phyloP scores from a whole-genome alignment of 2,113 vertebrate species.

The Neodon shergylaensis region DNA sequence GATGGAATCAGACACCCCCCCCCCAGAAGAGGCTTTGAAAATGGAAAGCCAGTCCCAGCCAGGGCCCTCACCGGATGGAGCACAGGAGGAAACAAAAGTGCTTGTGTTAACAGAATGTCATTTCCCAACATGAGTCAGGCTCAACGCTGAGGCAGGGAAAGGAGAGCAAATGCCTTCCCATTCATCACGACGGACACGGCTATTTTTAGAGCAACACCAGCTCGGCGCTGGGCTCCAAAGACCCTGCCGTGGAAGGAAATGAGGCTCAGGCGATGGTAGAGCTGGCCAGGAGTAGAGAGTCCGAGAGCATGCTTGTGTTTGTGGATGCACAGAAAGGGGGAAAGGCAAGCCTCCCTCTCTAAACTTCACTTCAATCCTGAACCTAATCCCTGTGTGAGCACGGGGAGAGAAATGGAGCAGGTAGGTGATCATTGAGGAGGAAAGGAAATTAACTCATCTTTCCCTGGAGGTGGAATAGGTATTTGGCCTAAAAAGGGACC shows the following conservation, averaged over 20 bases:
- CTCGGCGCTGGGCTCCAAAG: slow-evolving; percentile 47
- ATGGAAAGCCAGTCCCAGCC: slow-evolving; percentile 54
- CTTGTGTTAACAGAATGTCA: slow-evolving; percentile 83
- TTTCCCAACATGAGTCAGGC: slow-evolving; percentile 79
- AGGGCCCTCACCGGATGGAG: slow-evolving; percentile 65
- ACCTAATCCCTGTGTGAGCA: not conserved
- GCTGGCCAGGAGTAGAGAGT: not conserved
- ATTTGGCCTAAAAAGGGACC: not conserved
- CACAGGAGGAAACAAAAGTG: slow-evolving; percentile 76
- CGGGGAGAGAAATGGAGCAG: not conserved
- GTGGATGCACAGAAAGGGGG: not conserved
- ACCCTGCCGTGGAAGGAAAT: slow-evolving; percentile 61
- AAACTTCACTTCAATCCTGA: not conserved
- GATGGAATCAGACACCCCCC: no score
- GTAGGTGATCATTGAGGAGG: not conserved
- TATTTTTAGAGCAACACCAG: slow-evolving; percentile 78
- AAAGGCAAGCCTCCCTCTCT: not conserved
- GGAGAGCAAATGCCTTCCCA: slow-evolving; percentile 74
- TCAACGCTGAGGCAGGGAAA: slow-evolving; percentile 65
- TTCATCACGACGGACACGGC: slow-evolving; percentile 68
- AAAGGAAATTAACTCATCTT: not conserved
- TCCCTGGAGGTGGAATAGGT: not conserved
- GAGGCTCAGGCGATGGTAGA: slow-evolving; percentile 24
- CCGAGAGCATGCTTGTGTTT: no score
- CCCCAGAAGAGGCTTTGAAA: slow-evolving; percentile 55